A percentile compares a stretch with the other conserved stretches of the same genome.
Evolutionary conservation across 2,797 vertebrate genomes (phyloP).

Genomic region (Benthosema pterotum): DNA sequence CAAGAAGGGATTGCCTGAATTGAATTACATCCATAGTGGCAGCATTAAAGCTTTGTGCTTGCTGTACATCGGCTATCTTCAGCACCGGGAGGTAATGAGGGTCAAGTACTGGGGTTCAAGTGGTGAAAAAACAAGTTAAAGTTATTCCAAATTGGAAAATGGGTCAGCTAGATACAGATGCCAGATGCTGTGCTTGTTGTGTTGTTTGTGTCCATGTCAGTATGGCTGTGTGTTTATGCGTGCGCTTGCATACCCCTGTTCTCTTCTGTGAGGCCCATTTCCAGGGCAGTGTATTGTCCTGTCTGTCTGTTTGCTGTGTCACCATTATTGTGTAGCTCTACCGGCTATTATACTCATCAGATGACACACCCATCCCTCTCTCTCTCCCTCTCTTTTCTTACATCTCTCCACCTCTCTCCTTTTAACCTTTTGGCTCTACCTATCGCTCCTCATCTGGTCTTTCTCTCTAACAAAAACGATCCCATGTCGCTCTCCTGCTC

Average conservation of each 20-base stretch:
- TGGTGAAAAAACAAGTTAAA: too few relatives aligned
- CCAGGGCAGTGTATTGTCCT: conserved; percentile 63
- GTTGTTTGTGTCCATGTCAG: background rate
- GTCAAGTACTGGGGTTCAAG: too few relatives aligned
- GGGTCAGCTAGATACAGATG: background rate
- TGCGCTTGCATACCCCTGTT: conserved; percentile 38
- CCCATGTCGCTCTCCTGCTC: too few relatives aligned
- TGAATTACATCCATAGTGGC: too few relatives aligned
- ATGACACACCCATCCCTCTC: conserved; percentile 57
- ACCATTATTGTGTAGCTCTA: conserved; percentile 71
- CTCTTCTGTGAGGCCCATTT: conserved; percentile 65
- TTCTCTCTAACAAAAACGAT: background rate
- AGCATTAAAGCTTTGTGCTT: too few relatives aligned
- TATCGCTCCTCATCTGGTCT: background rate
- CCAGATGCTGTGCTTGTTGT: conserved; percentile 8
- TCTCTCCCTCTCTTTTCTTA: conserved; percentile 1
- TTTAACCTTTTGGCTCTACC: background rate
- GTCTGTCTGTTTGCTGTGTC: conserved; percentile 60
- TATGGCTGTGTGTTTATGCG: background rate
- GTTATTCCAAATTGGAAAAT: too few relatives aligned
- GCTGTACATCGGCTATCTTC: too few relatives aligned
- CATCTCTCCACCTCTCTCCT: conserved; percentile 38
- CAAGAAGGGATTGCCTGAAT: too few relatives aligned
- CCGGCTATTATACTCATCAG: conserved; percentile 63
- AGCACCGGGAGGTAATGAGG: too few relatives aligned